A percentile compares a stretch with the other conserved stretches of the same genome.
These are phyloP conservation scores for Sylvietta virens DNA, from an alignment of 2,113 vertebrate species.

Conservation along the genomic window DNA sequence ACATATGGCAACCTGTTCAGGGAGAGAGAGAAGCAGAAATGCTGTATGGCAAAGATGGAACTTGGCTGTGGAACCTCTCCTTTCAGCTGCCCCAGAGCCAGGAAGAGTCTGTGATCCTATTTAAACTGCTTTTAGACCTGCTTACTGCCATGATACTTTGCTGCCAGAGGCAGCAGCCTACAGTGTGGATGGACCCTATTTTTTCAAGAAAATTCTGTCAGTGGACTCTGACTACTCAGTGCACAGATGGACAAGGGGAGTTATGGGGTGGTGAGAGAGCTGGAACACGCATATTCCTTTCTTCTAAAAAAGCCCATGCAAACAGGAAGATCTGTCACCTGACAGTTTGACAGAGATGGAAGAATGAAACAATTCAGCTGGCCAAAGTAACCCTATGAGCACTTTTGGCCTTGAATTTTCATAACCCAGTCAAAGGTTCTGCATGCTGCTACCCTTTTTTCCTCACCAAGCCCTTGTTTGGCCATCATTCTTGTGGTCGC, in stretches of 20 bases:
- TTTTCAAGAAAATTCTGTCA: background rate
- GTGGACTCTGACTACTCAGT: background rate
- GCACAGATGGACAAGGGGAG: rapidly evolving
- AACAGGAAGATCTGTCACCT: background rate
- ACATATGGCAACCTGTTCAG: rapidly evolving
- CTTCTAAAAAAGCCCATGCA: background rate
- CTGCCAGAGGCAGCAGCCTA: background rate
- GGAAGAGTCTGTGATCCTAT: background rate
- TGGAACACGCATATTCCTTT: background rate
- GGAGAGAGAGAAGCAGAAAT: background rate
- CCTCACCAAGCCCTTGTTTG: background rate
- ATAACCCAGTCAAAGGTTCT: background rate
- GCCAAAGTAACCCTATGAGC: background rate
- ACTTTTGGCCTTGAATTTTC: background rate
- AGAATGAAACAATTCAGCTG: background rate
- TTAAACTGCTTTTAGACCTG: background rate
- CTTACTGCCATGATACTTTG: background rate
- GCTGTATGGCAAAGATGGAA: background rate
- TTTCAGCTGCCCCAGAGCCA: background rate
- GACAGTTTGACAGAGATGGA: background rate
- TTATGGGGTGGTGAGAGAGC: background rate
- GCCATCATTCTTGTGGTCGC: background rate
- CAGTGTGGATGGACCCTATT: background rate
- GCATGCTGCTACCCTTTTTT: background rate
- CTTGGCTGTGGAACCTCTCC: background rate